These are phyloP conservation scores for Actenoides hombroni DNA, from an alignment of 2,113 vertebrate species.

Conservation along the genomic window DNA sequence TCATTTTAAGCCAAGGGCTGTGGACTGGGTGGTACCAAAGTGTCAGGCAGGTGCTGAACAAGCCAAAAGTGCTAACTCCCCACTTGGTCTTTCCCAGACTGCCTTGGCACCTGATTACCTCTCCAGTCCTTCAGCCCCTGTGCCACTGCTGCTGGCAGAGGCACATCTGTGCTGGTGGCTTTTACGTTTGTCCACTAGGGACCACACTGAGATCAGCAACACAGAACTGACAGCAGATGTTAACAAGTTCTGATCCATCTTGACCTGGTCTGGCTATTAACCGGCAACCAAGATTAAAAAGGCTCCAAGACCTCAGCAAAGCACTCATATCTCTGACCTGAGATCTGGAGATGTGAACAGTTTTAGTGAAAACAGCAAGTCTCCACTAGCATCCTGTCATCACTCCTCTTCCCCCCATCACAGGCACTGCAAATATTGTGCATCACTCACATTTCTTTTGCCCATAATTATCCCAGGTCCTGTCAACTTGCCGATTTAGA, in stretches of 20 bases:
- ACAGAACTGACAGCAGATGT: background rate
- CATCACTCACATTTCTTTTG: background rate
- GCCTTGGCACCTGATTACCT: background rate
- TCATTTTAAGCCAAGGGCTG: background rate
- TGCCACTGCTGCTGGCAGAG: background rate
- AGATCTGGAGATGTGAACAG: background rate
- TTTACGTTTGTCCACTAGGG: background rate
- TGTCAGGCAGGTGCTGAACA: background rate
- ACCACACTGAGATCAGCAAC: conserved; percentile 11
- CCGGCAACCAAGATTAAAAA: background rate
- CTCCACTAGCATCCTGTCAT: background rate
- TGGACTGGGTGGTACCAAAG: background rate
- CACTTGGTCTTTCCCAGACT: background rate
- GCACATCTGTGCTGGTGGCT: background rate
- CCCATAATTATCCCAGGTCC: background rate
- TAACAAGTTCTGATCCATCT: background rate
- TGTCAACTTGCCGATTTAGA: background rate
- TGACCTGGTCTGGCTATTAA: background rate
- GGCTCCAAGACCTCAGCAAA: background rate
- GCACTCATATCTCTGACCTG: background rate
- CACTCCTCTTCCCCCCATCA: background rate
- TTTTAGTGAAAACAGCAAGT: background rate
- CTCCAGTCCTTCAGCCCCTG: background rate
- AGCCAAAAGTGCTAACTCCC: background rate
- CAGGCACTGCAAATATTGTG: fast-evolving